Percentiles rank a stretch among this genome's conserved stretches.
Conservation (phyloP, 2,113 vertebrate species). For the Pipa parva region DNA sequence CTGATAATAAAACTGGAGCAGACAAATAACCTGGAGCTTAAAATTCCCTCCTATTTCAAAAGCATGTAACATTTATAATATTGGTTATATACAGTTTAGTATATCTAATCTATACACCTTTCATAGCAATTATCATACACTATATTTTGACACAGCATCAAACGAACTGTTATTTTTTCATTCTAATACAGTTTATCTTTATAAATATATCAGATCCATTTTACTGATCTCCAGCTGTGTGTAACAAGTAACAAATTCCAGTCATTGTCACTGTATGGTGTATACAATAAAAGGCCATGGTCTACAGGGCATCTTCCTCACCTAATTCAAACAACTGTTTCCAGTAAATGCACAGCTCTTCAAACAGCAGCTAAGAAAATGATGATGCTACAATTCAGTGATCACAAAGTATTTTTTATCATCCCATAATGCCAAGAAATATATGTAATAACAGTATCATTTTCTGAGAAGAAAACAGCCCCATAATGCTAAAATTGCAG, state of each 20-base stretch:
- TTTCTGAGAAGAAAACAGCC: too few species aligned
- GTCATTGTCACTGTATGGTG: not conserved
- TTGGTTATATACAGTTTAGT: not conserved
- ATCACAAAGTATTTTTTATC: not conserved
- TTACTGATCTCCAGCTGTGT: not conserved
- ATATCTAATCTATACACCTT: not conserved
- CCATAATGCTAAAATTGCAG: too few species aligned
- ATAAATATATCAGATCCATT: not conserved
- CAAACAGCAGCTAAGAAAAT: not conserved
- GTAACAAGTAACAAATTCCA: not conserved
- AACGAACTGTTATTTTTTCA: not conserved
- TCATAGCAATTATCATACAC: not conserved
- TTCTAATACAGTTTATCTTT: not conserved
- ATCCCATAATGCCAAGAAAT: not conserved
- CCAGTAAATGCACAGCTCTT: not conserved
- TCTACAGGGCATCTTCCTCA: not conserved
- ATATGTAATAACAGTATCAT: not conserved
- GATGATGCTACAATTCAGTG: not conserved
- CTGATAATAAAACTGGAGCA: too few species aligned
- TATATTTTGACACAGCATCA: not conserved
- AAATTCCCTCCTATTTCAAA: not conserved
- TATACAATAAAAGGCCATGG: not conserved
- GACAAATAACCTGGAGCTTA: not conserved
- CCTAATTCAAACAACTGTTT: conserved; percentile 11
- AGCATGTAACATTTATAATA: not conserved